Conservation (phyloP, 2,888 invertebrate species). For the Polymixis flavicincta region DNA sequence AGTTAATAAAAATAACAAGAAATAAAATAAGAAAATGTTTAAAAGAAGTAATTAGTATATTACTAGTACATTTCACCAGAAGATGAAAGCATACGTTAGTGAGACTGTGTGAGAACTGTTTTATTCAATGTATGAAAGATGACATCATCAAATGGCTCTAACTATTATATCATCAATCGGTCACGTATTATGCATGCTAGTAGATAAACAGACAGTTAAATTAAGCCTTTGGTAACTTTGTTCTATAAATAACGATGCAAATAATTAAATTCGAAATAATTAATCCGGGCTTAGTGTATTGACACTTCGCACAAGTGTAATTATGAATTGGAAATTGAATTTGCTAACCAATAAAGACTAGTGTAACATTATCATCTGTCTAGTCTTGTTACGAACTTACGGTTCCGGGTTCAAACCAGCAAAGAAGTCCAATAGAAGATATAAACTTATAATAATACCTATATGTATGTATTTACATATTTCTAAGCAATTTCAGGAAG, state of each 20-base stretch:
- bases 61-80: not conserved
- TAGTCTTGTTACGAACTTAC: not conserved
- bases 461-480: too few species aligned
- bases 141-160: not conserved
- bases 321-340: slow-evolving; percentile 14
- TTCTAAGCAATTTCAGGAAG: too few species aligned
- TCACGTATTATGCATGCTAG: not conserved
- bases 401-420: too few species aligned
- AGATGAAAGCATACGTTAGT: too few species aligned
- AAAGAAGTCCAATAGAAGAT: too few species aligned
- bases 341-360: not conserved
- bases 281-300: slow-evolving; percentile 4
- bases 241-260: slow-evolving; percentile 15
- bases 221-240: slow-evolving; percentile 1
- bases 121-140: not conserved
- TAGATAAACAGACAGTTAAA: not conserved
- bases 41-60: not conserved
- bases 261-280: slow-evolving; percentile 7
- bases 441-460: too few species aligned
- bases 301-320: slow-evolving; percentile 10
- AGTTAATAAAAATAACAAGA: not conserved
- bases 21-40: not conserved
- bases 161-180: not conserved
- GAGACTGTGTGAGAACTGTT: not conserved
- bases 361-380: too few species aligned